Percentiles rank a stretch among this genome's conserved stretches.
Conservation (phyloP, 2,797 vertebrate genomes). For the Bovichtus variegatus region DNA sequence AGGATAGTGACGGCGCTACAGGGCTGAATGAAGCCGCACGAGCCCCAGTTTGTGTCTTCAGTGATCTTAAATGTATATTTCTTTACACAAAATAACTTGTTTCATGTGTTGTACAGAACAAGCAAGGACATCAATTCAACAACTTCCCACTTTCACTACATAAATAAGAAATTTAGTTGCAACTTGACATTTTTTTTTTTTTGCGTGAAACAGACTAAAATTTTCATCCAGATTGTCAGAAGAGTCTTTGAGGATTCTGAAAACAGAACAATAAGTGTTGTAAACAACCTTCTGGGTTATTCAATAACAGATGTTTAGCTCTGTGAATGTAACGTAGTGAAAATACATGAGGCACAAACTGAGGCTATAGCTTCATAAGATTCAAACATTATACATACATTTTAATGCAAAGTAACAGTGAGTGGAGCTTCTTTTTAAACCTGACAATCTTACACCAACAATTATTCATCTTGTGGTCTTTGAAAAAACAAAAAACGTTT, state of each 20-base stretch:
- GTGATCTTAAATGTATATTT: neutral
- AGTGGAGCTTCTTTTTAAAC: conserved; percentile 10
- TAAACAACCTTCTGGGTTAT: neutral
- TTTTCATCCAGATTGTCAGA: neutral
- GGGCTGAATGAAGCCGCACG: neutral
- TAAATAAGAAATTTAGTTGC: neutral
- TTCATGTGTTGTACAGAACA: neutral
- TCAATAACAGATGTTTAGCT: neutral
- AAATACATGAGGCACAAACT: conserved; percentile 3
- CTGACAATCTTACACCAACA: neutral
- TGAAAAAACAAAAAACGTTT: neutral
- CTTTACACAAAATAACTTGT: neutral
- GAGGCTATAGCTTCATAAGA: neutral
- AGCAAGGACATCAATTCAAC: neutral
- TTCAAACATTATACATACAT: neutral
- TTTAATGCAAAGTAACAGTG: conserved; percentile 11
- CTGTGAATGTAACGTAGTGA: neutral
- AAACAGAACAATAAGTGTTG: neutral
- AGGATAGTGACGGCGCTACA: neutral
- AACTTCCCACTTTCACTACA: neutral
- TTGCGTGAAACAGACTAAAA: too few species aligned
- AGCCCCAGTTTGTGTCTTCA: neutral
- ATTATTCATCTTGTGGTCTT: conserved; percentile 21
- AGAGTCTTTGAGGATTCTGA: too few species aligned
- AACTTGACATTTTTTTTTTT: neutral